These are phyloP conservation scores for Brotula barbata DNA, from an alignment of 2,797 vertebrate species.

Conservation along the genomic window DNA sequence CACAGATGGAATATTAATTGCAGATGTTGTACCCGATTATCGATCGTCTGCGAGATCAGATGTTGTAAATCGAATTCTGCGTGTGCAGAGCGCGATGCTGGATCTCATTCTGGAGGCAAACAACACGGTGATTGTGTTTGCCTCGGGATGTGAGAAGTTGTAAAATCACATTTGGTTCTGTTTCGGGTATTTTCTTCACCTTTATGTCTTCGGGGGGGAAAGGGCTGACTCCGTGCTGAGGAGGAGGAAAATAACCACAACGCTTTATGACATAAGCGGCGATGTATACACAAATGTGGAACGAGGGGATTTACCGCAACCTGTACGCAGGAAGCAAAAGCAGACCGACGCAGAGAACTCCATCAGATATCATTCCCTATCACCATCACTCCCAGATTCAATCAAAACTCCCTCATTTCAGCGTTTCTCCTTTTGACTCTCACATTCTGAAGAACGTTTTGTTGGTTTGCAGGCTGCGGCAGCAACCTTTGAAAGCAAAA, in stretches of 20 bases:
- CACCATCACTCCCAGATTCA: neutral
- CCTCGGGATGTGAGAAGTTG: too few species aligned
- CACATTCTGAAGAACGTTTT: neutral
- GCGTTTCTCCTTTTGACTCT: neutral
- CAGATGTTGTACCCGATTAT: neutral
- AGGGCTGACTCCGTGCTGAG: neutral
- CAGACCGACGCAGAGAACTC: too few species aligned
- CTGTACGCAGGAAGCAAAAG: neutral
- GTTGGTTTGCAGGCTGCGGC: neutral
- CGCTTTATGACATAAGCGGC: conserved; percentile 5
- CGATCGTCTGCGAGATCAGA: neutral
- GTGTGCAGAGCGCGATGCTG: too few species aligned
- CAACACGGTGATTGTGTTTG: too few species aligned
- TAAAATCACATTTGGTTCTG: neutral
- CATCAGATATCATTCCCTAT: too few species aligned
- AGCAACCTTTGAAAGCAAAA: neutral
- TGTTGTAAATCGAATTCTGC: neutral
- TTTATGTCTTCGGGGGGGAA: neutral
- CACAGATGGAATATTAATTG: conserved; percentile 7
- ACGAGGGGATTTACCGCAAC: neutral
- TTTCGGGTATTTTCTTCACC: neutral
- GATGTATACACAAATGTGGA: neutral
- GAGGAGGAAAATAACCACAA: neutral
- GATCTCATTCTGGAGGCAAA: too few species aligned
- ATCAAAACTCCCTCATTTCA: neutral